Conservation (phyloP, 2,888 invertebrate species). For the Micoletzkya japonica region DNA sequence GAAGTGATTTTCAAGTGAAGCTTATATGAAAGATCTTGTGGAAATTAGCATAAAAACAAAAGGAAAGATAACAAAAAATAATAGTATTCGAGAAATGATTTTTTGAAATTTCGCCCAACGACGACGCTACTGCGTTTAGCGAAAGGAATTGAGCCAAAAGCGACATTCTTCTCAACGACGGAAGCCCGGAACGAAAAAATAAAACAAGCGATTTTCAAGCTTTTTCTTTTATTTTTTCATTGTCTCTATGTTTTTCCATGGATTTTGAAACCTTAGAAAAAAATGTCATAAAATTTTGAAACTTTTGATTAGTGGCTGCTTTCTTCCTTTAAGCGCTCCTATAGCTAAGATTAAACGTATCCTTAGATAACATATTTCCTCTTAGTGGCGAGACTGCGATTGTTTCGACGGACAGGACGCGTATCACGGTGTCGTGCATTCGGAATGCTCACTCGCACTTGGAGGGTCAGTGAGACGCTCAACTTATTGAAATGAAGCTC, state of each 20-base stretch:
- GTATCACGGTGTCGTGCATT: constrained; percentile 39
- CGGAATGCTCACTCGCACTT: constrained; percentile 31
- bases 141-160: too few species aligned
- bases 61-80: too few species aligned
- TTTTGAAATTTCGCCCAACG: too few species aligned
- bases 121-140: too few species aligned
- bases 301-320: background rate
- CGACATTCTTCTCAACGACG: too few species aligned
- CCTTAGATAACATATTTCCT: constrained; percentile 9
- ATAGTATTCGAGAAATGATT: too few species aligned
- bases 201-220: background rate
- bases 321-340: background rate
- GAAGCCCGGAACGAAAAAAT: too few species aligned
- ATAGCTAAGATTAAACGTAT: background rate
- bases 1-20: too few species aligned
- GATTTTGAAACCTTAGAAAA: background rate
- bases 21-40: too few species aligned
- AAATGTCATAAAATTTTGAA: background rate
- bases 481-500: too few species aligned
- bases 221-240: background rate
- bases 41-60: too few species aligned
- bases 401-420: constrained; percentile 36
- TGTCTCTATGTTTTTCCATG: background rate
- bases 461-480: background rate
- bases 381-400: constrained; percentile 47